phyloP scores from a whole-genome alignment of 2,113 vertebrate genomes.

The Ancistrus triradiatus region DNA sequence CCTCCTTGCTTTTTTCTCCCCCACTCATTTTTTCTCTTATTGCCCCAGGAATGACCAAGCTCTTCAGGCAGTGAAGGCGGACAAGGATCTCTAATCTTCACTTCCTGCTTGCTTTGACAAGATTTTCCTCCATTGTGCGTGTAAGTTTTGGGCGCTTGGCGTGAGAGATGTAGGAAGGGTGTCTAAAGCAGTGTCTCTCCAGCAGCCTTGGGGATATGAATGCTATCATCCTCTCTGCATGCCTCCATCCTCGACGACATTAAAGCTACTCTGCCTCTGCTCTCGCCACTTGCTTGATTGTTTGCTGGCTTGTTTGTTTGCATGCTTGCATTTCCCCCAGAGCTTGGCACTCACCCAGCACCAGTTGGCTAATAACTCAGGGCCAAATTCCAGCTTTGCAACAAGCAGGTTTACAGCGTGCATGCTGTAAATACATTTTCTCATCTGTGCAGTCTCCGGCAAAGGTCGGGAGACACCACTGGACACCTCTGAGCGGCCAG shows the following conservation, averaged over 20 bases:
- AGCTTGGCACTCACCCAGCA: slow-evolving; percentile 63
- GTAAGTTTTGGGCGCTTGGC: slow-evolving; percentile 27
- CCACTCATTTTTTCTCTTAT: slow-evolving; percentile 32
- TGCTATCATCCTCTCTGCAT: slow-evolving; percentile 41
- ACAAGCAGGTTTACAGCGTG: neutral
- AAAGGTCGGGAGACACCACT: slow-evolving; percentile 12
- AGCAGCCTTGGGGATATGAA: slow-evolving; percentile 28
- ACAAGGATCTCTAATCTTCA: slow-evolving; percentile 67
- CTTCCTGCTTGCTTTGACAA: slow-evolving; percentile 62
- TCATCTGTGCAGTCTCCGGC: neutral
- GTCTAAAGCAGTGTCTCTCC: slow-evolving; percentile 30
- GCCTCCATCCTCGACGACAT: slow-evolving; percentile 31
- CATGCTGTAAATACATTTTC: neutral
- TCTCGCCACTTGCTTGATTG: slow-evolving; percentile 27
- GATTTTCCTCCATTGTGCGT: slow-evolving; percentile 55
- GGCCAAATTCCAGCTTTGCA: slow-evolving; percentile 51
- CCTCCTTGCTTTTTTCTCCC: slow-evolving; percentile 16
- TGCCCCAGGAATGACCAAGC: slow-evolving; percentile 69
- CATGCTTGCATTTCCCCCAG: slow-evolving; percentile 37
- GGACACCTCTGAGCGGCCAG: slow-evolving; percentile 39
- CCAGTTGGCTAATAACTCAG: slow-evolving; percentile 67
- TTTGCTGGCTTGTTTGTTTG: slow-evolving; percentile 43
- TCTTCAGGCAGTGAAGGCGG: slow-evolving; percentile 60
- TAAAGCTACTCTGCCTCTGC: slow-evolving; percentile 16
- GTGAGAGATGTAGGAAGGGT: slow-evolving; percentile 30